These are phyloP conservation scores for Caenorhabditis imperialis DNA, from an alignment of 2,888 invertebrate species.

Conservation along the genomic window DNA sequence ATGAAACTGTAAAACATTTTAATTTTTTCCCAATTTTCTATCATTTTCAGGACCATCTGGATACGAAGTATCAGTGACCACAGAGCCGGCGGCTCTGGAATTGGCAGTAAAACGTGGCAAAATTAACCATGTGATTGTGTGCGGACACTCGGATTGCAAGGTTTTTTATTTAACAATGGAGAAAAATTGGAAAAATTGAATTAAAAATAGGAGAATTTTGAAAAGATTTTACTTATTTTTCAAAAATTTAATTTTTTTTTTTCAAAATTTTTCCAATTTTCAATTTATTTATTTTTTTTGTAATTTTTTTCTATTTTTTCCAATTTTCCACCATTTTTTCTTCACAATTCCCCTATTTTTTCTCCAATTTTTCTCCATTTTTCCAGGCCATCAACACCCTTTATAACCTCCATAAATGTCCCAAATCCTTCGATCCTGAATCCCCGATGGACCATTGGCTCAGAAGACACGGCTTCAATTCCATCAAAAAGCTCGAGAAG, in stretches of 20 bases:
- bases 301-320: too few relatives aligned
- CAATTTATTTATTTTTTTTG: too few relatives aligned
- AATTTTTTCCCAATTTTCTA: background rate
- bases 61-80: slow-evolving; percentile 84
- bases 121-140: slow-evolving; percentile 91
- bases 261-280: too few relatives aligned
- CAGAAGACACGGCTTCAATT: slow-evolving; percentile 81
- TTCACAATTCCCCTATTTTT: too few relatives aligned
- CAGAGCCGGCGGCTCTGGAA: slow-evolving; percentile 95
- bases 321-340: slow-evolving; percentile 1
- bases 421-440: slow-evolving; percentile 72
- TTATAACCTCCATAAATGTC: slow-evolving; percentile 85
- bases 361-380: background rate
- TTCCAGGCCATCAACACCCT: slow-evolving; percentile 90
- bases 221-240: too few relatives aligned
- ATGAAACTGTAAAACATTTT: background rate
- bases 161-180: slow-evolving; percentile 75
- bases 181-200: too few relatives aligned
- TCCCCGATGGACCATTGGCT: slow-evolving; percentile 93
- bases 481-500: slow-evolving; percentile 81
- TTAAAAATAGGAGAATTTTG: too few relatives aligned
- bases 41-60: slow-evolving; percentile 74
- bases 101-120: slow-evolving; percentile 92
- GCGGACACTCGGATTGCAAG: slow-evolving; percentile 98
- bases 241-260: too few relatives aligned